Base-by-base conservation (phyloP, 2,797 vertebrate genomes). In the Halcyon chelicuti region DNA sequence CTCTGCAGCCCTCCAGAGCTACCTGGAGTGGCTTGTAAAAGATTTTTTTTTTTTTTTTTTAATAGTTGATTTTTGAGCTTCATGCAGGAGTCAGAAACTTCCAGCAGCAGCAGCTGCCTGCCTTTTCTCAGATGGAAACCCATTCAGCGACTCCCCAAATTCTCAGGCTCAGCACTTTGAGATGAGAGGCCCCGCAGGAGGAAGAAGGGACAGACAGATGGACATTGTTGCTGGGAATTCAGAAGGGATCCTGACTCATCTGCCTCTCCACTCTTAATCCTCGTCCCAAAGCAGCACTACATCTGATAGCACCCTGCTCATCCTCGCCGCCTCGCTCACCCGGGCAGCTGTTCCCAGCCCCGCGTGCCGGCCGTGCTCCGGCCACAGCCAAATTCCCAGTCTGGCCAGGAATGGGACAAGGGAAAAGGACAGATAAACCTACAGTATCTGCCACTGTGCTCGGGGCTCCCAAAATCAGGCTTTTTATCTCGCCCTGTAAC, bases 331-430 rank as follows among this genome's bases (percentile, higher is more conserved):
- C 88, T 91, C 58, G 0, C 79, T 78, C 28, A 61, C 26, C 46
- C 31, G 0, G 17, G 44, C 94, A 96, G 92, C 78, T 93, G 75
- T 1, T 80, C 91, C 80, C 0, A 0, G 52, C 68, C 57, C 26
- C 0, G 0, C 1, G 0, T 55, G 65, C 76, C 33, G 21, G 66
- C 71, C 61, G 1, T 33, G 39, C 49, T 77, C 37, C 7, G 2
- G 67, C 33, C 10, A 2, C 35, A 25, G 75, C 18, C 14, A 0
- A 84, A 83, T 19, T 91, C 57, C 78, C 46, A 12, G 57, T 33
- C 57, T 12, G 46, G 25, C 25, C 17, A 57, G 51, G n/a, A 88
- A 68, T 2, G 10, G 58, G 13, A 22, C 13, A 77, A 55, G 16
- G 33, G 22, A 39, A 85, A 71, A 83, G 22, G 16, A 33, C 4